A percentile compares a stretch with the other conserved stretches of the same genome.
Conservation (phyloP, 23 tunicate genomes). For the Trididemnum clinides region DNA sequence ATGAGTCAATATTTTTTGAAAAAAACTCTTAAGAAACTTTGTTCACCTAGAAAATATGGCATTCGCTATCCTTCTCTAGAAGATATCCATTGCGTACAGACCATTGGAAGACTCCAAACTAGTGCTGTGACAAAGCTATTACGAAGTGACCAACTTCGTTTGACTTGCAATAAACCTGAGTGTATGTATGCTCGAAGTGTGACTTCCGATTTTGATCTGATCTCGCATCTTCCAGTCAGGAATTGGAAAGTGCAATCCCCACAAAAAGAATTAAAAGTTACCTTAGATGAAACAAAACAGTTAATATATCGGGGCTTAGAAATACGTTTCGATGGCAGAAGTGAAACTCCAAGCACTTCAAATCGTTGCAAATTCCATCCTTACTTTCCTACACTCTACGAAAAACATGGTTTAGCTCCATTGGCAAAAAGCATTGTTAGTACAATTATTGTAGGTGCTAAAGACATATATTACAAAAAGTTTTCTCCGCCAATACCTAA, state of each 20-base stretch:
- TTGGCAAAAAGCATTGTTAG: slow-evolving; percentile 60
- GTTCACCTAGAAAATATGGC: background rate
- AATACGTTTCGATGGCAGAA: background rate
- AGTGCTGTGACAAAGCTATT: background rate
- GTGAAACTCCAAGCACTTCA: background rate
- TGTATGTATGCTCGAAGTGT: slow-evolving; percentile 20
- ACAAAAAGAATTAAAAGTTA: background rate
- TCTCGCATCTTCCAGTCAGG: background rate
- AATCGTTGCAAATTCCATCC: slow-evolving; percentile 42
- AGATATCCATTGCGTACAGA: slow-evolving; percentile 27
- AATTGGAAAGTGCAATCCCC: background rate
- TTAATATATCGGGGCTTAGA: slow-evolving; percentile 14
- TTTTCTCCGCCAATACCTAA: slow-evolving; percentile 33
- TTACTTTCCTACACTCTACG: slow-evolving; percentile 57
- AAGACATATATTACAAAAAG: slow-evolving; percentile 5
- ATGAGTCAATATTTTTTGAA: background rate
- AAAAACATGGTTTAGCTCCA: slow-evolving; percentile 35
- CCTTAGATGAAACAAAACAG: slow-evolving; percentile 39
- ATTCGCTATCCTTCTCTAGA: background rate
- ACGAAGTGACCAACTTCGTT: background rate
- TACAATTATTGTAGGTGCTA: slow-evolving; percentile 42
- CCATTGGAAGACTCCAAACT: slow-evolving; percentile 13
- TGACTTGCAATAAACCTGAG: slow-evolving; percentile 28
- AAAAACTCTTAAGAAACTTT: background rate
- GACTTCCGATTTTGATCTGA: background rate